Base-by-base conservation (phyloP, 2,797 vertebrate genomes). In the Gobionotothen gibberifrons region DNA sequence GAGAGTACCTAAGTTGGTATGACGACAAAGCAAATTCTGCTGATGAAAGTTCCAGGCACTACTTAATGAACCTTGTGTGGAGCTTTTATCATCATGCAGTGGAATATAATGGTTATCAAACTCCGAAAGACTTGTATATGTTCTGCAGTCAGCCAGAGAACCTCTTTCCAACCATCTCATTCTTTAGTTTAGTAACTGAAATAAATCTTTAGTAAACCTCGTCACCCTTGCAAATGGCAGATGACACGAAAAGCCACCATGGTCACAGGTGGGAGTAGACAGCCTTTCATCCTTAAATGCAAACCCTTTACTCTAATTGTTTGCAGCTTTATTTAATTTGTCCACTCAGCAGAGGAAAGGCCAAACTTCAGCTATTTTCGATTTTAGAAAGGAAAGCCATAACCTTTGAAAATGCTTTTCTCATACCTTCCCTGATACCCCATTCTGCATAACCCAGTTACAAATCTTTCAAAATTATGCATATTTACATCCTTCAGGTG, bases 381-480 rank as follows among this genome's bases (percentile, higher is more conserved):
- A 14, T 42, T 64, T 48, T 26, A 57, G n/a, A 44, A 83, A 73
- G 68, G 13, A 76, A 74, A 64, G 6, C 17, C 2, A 2, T 59
- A 81, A 85, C 80, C 80, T 86, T 86, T 78, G 63, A 39, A 63
- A 84, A 55, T 8, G 39, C 19, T 47, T 70, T 72, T 81, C 43
- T 39, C 49, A 70, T 74, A 66, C 56, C 56, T 74, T 44, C 63
- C 43, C 46, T 19, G 17, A 46, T 69, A 67, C 12, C 1, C 8
- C 10, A 3, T 62, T 70, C 29, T 49, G 32, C 46, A 47, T 43
- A 53, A 70, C 62, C 11, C 17, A 22, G 8, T 32, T 21, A 52
- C 56, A 42, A 14, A 19, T 21, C 66, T 74, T 61, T 74, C 16
- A 36, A 5, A 57, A 53, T 54, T 13, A 62, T 64, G 22, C 49